Evolutionary conservation across 2,888 invertebrate genomes (phyloP), one percentile per base, ranked within the genome.

Genomic region (Leucoptera coffeella): DNA sequence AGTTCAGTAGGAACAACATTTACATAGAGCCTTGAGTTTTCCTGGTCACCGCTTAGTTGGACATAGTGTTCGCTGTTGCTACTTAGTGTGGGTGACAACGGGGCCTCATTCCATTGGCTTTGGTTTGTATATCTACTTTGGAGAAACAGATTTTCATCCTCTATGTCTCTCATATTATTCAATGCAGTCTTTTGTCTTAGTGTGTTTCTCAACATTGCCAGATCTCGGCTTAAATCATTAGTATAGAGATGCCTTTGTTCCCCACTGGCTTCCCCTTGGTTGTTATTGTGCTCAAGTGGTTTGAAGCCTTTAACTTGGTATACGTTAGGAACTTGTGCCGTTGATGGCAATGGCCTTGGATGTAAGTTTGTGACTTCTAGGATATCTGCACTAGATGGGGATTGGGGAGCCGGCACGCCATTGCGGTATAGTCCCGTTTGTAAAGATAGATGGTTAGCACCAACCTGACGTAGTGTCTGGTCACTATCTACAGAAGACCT

Each of bases 291-390:
- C 39, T 73, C 73, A 38, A 60, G 54, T 17, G 29, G 27, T 36
- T 74, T 76, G 40, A 76, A 74, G 30, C 75, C 77, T 30, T 32
- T 62, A 9, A 69, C 35, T 37, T 76, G 74, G 41, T 77, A 78
- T 2, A 77, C 51, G 50, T 77, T 77, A 21, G 73, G 60, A 11
- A 61, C 62, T 36, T 67, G 67, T 29, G 41, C 41, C 39, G 50
- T 45, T 26, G 49, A 45, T 27, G 50, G 39, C 40, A 60, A 47
- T 15, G 61, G 40, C 22, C 60, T 47, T 21, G 72, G 67, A 36
- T 69, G 64, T 9, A 75, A 42, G 2, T 74, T 69, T 48, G 72
- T 74, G 1, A 74, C 71, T 42, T 74, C 75, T 22, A 73, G 46
- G 30, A 73, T 71, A 33, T 76, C 71, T 26, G 59, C 67, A 49